These are phyloP conservation scores for Ambastaia sidthimunki DNA, from an alignment of 2,797 vertebrate genomes.

Conservation along the genomic window DNA sequence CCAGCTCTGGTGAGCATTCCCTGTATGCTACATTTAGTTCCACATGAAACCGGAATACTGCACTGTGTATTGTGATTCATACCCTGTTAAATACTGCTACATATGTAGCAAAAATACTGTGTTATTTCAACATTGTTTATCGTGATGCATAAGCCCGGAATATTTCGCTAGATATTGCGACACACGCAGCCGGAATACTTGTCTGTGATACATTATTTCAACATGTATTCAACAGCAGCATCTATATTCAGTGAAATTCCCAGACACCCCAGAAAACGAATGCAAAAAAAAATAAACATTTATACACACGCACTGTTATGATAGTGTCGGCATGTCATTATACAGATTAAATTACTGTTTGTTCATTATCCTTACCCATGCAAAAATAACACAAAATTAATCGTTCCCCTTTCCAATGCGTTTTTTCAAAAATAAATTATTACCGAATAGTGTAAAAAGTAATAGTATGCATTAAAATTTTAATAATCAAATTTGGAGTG, in stretches of 20 bases:
- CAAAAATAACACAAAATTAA: slow-evolving; percentile 35
- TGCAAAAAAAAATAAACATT: neutral
- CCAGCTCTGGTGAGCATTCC: slow-evolving; percentile 89
- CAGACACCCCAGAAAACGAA: neutral
- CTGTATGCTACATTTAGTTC: neutral
- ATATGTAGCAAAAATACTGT: neutral
- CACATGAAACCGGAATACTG: too few species aligned
- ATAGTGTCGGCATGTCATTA: slow-evolving; percentile 46
- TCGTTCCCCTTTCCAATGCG: slow-evolving; percentile 28
- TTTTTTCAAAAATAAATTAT: slow-evolving; percentile 76
- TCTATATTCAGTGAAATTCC: neutral
- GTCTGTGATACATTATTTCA: too few species aligned
- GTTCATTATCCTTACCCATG: slow-evolving; percentile 37
- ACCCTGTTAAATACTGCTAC: neutral
- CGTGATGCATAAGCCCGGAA: neutral
- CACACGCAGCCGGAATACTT: too few species aligned
- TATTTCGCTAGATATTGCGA: neutral
- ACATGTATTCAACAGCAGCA: neutral
- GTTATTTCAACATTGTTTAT: neutral
- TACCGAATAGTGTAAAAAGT: slow-evolving; percentile 85
- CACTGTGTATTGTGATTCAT: neutral
- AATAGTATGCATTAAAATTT: slow-evolving; percentile 78
- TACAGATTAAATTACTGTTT: slow-evolving; percentile 52
- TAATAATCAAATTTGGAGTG: slow-evolving; percentile 76
- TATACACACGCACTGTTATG: slow-evolving; percentile 7